Percentiles rank a stretch among this genome's conserved stretches.
Evolutionary conservation across 2,888 invertebrate genomes (phyloP).

Genomic region (Syritta pipiens): DNA sequence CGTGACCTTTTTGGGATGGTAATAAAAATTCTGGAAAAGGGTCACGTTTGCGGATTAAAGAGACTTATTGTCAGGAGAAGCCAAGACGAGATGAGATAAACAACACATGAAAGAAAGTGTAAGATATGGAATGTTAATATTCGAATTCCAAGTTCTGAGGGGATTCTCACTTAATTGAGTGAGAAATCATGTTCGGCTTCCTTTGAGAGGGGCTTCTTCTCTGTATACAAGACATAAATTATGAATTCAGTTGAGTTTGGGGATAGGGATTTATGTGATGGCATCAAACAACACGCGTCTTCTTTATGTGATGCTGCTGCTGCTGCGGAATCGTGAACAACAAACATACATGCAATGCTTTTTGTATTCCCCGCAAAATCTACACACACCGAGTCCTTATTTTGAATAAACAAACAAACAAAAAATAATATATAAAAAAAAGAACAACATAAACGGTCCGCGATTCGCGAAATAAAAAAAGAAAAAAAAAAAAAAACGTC

Average conservation of each 20-base stretch:
- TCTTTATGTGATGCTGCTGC: neutral
- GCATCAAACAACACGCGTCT: too few relatives aligned
- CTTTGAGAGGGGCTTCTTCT: slow-evolving; percentile 6
- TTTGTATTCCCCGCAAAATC: slow-evolving; percentile 5
- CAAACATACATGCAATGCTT: slow-evolving; percentile 25
- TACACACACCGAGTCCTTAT: neutral
- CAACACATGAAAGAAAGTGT: neutral
- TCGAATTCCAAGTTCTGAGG: neutral
- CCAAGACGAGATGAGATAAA: too few relatives aligned
- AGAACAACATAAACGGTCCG: slow-evolving; percentile 42
- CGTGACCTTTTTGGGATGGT: slow-evolving; percentile 14
- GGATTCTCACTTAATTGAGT: slow-evolving; percentile 20
- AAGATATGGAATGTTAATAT: neutral
- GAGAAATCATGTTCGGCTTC: slow-evolving; percentile 8
- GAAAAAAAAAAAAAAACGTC: neutral
- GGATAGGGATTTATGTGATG: neutral
- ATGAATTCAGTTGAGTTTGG: neutral
- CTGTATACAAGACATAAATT: too few relatives aligned
- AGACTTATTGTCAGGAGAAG: neutral
- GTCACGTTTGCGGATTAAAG: slow-evolving; percentile 28
- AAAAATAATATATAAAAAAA: slow-evolving; percentile 15
- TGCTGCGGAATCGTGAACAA: slow-evolving; percentile 19
- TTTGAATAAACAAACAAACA: slow-evolving; percentile 8
- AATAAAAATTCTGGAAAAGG: neutral
- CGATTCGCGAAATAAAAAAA: slow-evolving; percentile 22